Conservation (phyloP, 2,888 invertebrate genomes). For the Euproctis similis region DNA sequence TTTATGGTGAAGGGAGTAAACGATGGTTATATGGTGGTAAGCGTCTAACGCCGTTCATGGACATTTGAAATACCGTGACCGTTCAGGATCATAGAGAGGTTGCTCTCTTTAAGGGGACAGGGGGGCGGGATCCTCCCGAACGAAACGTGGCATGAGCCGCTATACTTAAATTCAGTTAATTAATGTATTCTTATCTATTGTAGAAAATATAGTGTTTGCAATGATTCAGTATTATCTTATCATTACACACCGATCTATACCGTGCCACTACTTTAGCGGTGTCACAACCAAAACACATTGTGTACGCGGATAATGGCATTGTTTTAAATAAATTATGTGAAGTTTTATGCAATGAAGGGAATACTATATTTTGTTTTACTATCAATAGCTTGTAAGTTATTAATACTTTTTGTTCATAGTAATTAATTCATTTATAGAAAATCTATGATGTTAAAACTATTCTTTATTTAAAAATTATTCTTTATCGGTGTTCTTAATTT, state of each 20-base stretch:
- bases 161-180: conserved; percentile 1
- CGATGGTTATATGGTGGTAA: no score
- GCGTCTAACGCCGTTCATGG: no score
- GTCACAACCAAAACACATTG: conserved; percentile 27
- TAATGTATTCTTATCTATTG: conserved; percentile 10
- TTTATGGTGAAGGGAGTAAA: no score
- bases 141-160: no score
- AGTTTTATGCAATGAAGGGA: conserved; percentile 25
- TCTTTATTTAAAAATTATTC: no score
- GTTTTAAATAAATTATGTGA: conserved; percentile 22
- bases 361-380: conserved; percentile 24
- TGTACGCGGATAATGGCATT: conserved; percentile 26
- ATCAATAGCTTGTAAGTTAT: conserved; percentile 39
- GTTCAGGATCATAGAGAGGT: no score
- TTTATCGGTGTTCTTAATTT: no score
- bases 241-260: conserved; percentile 36
- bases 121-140: no score
- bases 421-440: no score
- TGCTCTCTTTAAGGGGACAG: no score
- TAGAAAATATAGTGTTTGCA: conserved; percentile 24
- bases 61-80: no score
- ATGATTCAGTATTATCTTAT: conserved; percentile 56
- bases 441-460: no score
- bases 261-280: conserved; percentile 29
- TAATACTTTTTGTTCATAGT: background rate